Percentiles rank a stretch among this genome's conserved stretches.
These are phyloP conservation scores for Lateolabrax maculatus DNA, from an alignment of 2,797 vertebrate genomes.

Conservation along the genomic window DNA sequence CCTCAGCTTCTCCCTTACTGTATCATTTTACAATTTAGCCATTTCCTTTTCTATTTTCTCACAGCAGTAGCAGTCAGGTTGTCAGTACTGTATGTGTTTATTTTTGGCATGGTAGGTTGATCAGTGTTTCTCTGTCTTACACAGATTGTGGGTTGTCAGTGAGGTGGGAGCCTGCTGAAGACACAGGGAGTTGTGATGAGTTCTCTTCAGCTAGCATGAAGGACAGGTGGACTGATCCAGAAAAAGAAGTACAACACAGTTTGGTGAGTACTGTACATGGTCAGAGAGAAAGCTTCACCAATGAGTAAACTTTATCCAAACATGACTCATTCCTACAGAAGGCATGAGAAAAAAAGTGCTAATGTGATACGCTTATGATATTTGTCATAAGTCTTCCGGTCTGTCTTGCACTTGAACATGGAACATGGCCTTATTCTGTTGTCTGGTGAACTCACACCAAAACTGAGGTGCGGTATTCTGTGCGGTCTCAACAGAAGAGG, in stretches of 20 bases:
- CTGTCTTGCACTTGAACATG: neutral
- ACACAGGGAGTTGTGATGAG: constrained; percentile 29
- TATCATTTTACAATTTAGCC: neutral
- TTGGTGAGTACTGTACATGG: constrained; percentile 40
- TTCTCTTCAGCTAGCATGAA: constrained; percentile 44
- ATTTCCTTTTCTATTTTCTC: neutral
- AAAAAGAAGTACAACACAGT: constrained; percentile 37
- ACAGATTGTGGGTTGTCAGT: constrained; percentile 76
- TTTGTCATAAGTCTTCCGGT: neutral
- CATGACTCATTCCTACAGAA: neutral
- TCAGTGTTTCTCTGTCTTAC: constrained; percentile 21
- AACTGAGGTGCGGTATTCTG: neutral
- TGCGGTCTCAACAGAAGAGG: constrained; percentile 59
- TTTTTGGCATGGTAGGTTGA: neutral
- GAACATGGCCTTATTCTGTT: neutral
- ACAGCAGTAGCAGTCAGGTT: neutral
- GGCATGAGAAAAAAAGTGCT: neutral
- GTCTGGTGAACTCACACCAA: neutral
- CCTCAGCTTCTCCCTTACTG: neutral
- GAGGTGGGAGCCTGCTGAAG: constrained; percentile 54
- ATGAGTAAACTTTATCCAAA: neutral
- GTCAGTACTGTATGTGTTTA: neutral
- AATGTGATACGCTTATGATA: neutral
- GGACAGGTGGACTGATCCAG: constrained; percentile 43
- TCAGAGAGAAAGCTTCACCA: neutral